These are phyloP conservation scores for Brachionus asplanchnoidis DNA, from an alignment of 1,140 invertebrate species.

Conservation along the genomic window DNA sequence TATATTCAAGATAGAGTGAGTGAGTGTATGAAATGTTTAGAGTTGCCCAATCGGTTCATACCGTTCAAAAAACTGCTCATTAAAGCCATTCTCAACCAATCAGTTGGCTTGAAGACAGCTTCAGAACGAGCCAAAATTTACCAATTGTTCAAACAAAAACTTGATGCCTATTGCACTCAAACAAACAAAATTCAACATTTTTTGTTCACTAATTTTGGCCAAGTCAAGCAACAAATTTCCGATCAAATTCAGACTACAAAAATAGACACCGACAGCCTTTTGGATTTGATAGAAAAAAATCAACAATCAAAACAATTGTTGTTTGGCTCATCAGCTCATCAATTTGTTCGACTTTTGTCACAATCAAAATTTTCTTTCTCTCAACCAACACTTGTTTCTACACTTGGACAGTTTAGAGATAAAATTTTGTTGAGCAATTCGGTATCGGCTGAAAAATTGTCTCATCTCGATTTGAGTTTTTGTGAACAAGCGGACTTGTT, in stretches of 20 bases:
- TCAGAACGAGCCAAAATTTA: not conserved
- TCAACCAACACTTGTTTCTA: not conserved
- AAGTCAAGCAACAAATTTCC: not conserved
- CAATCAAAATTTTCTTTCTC: not conserved
- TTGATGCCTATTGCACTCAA: not conserved
- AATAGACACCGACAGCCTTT: not conserved
- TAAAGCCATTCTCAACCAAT: not conserved
- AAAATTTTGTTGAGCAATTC: not conserved
- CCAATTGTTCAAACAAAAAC: not conserved
- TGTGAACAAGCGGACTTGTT: not conserved
- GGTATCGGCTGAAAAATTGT: not conserved
- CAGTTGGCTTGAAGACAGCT: not conserved
- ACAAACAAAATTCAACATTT: not conserved
- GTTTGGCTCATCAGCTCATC: not conserved
- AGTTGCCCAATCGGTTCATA: not conserved
- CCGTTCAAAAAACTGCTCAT: not conserved
- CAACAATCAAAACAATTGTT: not conserved
- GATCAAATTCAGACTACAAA: not conserved
- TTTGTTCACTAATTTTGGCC: not conserved
- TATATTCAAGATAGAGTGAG: not conserved
- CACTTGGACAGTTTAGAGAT: not conserved
- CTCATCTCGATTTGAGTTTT: not conserved
- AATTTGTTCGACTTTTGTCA: not conserved
- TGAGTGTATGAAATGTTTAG: not conserved
- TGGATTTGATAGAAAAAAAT: not conserved